These are phyloP conservation scores for Corythucha ciliata DNA, from an alignment of 2,888 invertebrate genomes.

Conservation along the genomic window DNA sequence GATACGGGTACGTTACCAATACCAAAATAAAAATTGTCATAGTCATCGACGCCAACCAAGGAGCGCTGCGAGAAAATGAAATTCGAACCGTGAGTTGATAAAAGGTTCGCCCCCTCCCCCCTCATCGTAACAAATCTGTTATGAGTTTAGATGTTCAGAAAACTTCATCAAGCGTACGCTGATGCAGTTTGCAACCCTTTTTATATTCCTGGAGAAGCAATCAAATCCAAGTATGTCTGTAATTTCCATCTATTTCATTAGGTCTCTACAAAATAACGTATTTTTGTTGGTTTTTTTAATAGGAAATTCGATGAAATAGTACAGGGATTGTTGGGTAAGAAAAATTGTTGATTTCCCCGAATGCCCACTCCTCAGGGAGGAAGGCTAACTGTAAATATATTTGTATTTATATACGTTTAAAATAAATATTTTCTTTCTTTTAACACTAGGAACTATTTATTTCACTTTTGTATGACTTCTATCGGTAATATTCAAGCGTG, in stretches of 20 bases:
- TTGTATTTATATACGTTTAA: too few relatives aligned
- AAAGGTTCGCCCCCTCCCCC: too few relatives aligned
- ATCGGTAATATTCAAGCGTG: too few relatives aligned
- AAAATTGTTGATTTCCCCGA: too few relatives aligned
- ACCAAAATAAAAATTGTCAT: slow-evolving; percentile 91
- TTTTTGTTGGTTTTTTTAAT: slow-evolving; percentile 29
- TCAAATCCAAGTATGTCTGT: slow-evolving; percentile 78
- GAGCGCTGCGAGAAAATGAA: slow-evolving; percentile 83
- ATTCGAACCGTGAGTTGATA: slow-evolving; percentile 66
- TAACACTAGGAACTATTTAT: too few relatives aligned
- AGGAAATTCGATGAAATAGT: slow-evolving; percentile 39
- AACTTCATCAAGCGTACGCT: slow-evolving; percentile 83
- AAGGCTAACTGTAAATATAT: too few relatives aligned
- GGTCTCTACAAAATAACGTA: neutral
- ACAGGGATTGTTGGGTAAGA: slow-evolving; percentile 37
- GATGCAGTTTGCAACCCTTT: slow-evolving; percentile 96
- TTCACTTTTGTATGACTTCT: too few relatives aligned
- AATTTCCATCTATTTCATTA: too few relatives aligned
- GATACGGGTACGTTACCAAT: slow-evolving; percentile 94
- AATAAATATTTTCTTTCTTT: too few relatives aligned
- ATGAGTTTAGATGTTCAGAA: slow-evolving; percentile 62
- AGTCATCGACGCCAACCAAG: slow-evolving; percentile 81
- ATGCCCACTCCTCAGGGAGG: too few relatives aligned
- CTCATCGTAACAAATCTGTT: slow-evolving; percentile 10
- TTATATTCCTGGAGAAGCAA: slow-evolving; percentile 83